Percentiles rank a stretch among this genome's conserved stretches.
These are phyloP conservation scores for Saturnia japonica DNA, from an alignment of 2,888 invertebrate species.

Conservation along the genomic window DNA sequence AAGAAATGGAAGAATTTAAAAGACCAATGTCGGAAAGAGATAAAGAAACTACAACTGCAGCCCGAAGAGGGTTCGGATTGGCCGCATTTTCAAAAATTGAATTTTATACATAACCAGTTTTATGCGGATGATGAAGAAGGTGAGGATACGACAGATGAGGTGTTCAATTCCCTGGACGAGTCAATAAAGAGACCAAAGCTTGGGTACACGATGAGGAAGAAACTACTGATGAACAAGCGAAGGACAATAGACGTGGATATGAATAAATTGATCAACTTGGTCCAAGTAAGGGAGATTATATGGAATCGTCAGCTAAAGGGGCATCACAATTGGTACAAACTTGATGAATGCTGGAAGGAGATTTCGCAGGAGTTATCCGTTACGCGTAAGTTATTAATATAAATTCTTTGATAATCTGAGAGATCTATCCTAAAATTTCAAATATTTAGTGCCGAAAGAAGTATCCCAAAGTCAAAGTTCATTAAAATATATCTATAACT, in stretches of 20 bases:
- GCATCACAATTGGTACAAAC: conserved; percentile 76
- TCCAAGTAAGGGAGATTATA: conserved; percentile 64
- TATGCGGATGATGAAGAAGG: conserved; percentile 70
- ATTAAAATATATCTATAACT: too few relatives aligned
- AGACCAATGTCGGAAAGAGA: conserved; percentile 77
- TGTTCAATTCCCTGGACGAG: conserved; percentile 64
- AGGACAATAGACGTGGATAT: conserved; percentile 71
- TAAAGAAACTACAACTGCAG: conserved; percentile 57
- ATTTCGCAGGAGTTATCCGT: conserved; percentile 70
- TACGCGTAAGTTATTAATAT: conserved; percentile 60
- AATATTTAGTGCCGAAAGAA: too few relatives aligned
- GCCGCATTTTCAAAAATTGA: conserved; percentile 71
- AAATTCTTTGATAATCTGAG: neutral
- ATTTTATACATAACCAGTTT: conserved; percentile 73
- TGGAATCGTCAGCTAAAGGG: conserved; percentile 76
- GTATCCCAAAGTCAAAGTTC: too few relatives aligned
- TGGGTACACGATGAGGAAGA: conserved; percentile 74
- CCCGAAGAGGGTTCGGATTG: conserved; percentile 64
- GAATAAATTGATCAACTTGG: conserved; percentile 70
- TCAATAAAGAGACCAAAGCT: conserved; percentile 72
- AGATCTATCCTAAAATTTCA: neutral
- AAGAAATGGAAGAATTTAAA: conserved; percentile 79
- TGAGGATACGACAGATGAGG: conserved; percentile 66
- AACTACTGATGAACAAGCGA: conserved; percentile 69
- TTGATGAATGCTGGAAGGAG: conserved; percentile 76